A percentile compares a stretch with the other conserved stretches of the same genome.
Conservation (phyloP, 2,113 vertebrate genomes). For the Corythaeola cristata region DNA sequence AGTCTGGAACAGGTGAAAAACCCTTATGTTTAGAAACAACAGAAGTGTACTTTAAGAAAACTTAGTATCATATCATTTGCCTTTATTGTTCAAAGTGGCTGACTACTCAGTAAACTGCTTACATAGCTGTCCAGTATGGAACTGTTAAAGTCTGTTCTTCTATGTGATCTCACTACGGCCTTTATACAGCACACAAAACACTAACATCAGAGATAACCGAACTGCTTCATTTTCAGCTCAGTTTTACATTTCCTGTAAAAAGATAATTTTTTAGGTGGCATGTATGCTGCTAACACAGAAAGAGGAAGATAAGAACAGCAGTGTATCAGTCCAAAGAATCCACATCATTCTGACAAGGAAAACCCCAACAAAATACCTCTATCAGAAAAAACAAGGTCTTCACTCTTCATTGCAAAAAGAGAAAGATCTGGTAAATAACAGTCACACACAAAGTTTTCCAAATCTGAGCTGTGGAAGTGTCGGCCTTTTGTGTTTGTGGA, state of each 20-base stretch:
- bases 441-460: not conserved
- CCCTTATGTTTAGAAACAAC: not conserved
- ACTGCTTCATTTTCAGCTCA: not conserved
- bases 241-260: not conserved
- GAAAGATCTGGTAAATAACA: not conserved
- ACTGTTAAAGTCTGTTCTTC: not conserved
- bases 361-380: not conserved
- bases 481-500: not conserved
- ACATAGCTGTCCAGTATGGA: not conserved
- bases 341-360: not conserved
- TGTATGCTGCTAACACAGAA: not conserved
- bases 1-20: not conserved
- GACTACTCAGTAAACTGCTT: not conserved
- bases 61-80: not conserved
- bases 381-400: not conserved
- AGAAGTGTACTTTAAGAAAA: not conserved
- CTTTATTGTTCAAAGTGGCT: not conserved
- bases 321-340: not conserved
- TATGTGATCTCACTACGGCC: not conserved
- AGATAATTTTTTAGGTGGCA: not conserved
- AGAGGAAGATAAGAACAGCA: not conserved
- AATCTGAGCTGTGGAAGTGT: not conserved
- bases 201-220: not conserved
- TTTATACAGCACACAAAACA: not conserved
- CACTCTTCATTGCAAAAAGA: not conserved